Conservation (phyloP, 2,888 invertebrate species). For the Hemaris fuciformis region DNA sequence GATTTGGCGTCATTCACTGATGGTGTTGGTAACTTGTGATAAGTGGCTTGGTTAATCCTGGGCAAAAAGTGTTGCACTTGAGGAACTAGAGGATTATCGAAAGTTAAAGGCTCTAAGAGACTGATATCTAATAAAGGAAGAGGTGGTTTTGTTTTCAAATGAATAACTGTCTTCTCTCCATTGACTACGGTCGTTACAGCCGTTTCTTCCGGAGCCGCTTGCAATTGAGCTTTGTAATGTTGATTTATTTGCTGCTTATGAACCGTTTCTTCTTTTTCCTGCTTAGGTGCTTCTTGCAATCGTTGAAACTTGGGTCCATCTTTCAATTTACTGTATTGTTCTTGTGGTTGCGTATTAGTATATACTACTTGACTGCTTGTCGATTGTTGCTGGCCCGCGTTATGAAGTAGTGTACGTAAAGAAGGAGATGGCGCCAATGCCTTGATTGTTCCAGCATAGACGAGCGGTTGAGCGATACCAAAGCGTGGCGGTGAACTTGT, state of each 20-base stretch:
- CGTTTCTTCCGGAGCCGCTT: slow-evolving; percentile 46
- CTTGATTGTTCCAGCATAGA: slow-evolving; percentile 49
- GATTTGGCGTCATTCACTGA: slow-evolving; percentile 46
- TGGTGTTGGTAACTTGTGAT: slow-evolving; percentile 51
- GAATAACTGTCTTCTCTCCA: slow-evolving; percentile 60
- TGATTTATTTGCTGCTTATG: slow-evolving; percentile 27
- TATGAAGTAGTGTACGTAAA: slow-evolving; percentile 27
- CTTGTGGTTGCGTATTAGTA: slow-evolving; percentile 39
- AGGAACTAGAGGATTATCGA: slow-evolving; percentile 71
- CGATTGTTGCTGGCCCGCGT: slow-evolving; percentile 48
- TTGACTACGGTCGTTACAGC: slow-evolving; percentile 56
- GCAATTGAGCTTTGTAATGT: slow-evolving; percentile 40
- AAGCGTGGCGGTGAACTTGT: slow-evolving; percentile 34
- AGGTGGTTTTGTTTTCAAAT: slow-evolving; percentile 59
- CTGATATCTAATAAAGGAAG: slow-evolving; percentile 65
- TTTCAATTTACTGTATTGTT: slow-evolving; percentile 37
- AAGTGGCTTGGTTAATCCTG: slow-evolving; percentile 59
- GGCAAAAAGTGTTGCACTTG: slow-evolving; percentile 76
- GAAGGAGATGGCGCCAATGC: slow-evolving; percentile 40
- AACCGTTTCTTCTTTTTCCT: slow-evolving; percentile 10
- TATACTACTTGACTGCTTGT: slow-evolving; percentile 51
- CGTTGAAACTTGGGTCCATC: slow-evolving; percentile 41
- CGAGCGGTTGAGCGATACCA: slow-evolving; percentile 43
- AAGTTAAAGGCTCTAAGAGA: slow-evolving; percentile 69
- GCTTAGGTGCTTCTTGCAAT: slow-evolving; percentile 24